Evolutionary conservation across 2,888 invertebrate species (phyloP), one percentile per base, ranked within the genome.

Genomic region (Drosophila atripex): DNA sequence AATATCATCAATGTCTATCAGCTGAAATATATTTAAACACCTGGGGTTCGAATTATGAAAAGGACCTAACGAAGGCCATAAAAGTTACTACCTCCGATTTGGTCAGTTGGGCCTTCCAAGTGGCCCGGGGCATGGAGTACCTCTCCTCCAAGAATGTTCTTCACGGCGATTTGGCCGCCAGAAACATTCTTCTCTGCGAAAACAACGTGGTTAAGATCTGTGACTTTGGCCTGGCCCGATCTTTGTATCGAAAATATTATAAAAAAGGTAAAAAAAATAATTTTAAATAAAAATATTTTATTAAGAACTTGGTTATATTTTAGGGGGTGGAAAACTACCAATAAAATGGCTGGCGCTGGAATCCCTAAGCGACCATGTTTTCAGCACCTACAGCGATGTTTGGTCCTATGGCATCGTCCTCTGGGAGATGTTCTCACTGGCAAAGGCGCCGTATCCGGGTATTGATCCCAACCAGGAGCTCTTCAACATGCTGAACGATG

Each of bases 261-360:
- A 95, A 96, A 86, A 98, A 98, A 89, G 96, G 96, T 88, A 46
- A 12, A 9, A n/a, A n/a, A n/a, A 14, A 0, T 14, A n/a, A n/a
- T n/a, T n/a, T n/a, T n/a, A n/a, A n/a, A n/a, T n/a, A 12, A 9
- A n/a, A n/a, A n/a, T 28, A 28, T 28, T 8, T 9, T 9, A 9
- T 28, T 9, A 9, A 3, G 9, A 9, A 2, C 4, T 11, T 41
- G 16, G 1, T 41, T 8, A n/a, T 35, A 18, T 51, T 14, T 8
- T 16, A 80, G 80, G 77, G 46, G 87, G 82, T 89, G 95, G 95
- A 46, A 95, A 95, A 0, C 92, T 98, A 8, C 98, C 98, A 16
- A 95, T 98, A 12, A 99, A 98, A 91, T 99, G 98, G 99, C 94
- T 99, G 93, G 97, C 98, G 0, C 93, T 98, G 63, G 98, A 99